Evolutionary conservation across 2,888 invertebrate genomes (phyloP), one percentile per base, ranked within the genome.

Genomic region (Rotaria sp.): DNA sequence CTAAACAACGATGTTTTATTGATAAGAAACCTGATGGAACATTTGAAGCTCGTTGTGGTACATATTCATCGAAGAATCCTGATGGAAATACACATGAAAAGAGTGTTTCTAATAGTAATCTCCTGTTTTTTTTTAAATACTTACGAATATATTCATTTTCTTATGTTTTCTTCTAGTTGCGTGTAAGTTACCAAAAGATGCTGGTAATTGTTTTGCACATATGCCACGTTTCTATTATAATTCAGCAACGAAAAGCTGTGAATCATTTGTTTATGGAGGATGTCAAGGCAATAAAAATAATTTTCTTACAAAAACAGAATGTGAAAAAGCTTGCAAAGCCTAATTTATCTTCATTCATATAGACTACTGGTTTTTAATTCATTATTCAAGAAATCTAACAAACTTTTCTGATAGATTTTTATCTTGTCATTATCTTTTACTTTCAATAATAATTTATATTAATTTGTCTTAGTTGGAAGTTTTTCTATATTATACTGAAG

Each of bases 261-360:
- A 45, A 80, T 1, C 3, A 26, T 80, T 80, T 13, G 15, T 5
- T 0, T 80, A 80, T 45, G 80, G 80, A 26, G 87, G 85, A 75
- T 88, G 88, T 67, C 35, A 75, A 30, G 88, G 88, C 26, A 88
- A 88, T 67, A 57, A 48, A 24, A 88, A 88, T 84, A 87, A 87
- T 30, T 88, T 88, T 85, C 75, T 15, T 1, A 86, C 48, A 84
- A 84, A 86, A 38, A 87, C 85, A 1, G 85, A 88, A 48, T 88
- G 88, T 84, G 84, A 84, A 30, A 48, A 50, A 26, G 48, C 52
- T 11, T 88, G 88, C 45, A 80, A 45, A 80, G 13, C 45, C 3
- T 45, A 80, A 21, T 67, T 5, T 10, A 67, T 30, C 18, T 35
- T 35, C 21, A 38, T 0, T 21, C 30, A 52, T 21, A 24, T 11